A percentile compares a stretch with the other conserved stretches of the same genome.
phyloP scores from a whole-genome alignment of 23 tunicate genomes.

The Corella eumyota region DNA sequence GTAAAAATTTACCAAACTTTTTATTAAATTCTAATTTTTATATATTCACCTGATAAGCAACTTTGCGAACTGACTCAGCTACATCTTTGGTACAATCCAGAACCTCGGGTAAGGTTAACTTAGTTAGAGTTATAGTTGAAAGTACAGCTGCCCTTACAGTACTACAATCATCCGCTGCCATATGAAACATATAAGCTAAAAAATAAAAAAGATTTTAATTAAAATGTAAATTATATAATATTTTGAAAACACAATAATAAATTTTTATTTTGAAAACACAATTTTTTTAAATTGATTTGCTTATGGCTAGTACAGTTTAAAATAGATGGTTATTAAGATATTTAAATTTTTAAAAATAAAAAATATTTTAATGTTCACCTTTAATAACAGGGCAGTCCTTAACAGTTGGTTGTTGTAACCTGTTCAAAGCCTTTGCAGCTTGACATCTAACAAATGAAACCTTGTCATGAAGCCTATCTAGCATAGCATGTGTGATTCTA shows the following conservation, averaged over 20 bases:
- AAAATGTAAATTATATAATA: not conserved
- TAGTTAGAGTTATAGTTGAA: constrained; percentile 50
- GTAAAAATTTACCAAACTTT: too few species aligned
- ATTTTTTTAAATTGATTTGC: too few species aligned
- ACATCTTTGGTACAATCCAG: constrained; percentile 71
- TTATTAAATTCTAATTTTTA: too few species aligned
- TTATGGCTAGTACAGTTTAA: too few species aligned
- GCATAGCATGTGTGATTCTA: constrained; percentile 49
- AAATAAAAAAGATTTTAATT: not conserved
- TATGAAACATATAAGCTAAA: constrained; percentile 62
- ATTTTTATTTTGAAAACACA: too few species aligned
- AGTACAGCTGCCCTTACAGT: constrained; percentile 50
- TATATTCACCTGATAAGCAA: constrained; percentile 61
- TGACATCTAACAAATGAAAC: constrained; percentile 58
- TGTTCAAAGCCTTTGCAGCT: constrained; percentile 57
- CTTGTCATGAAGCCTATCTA: constrained; percentile 61
- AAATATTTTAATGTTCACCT: constrained; percentile 18
- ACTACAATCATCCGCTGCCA: constrained; percentile 71
- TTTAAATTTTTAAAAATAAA: too few species aligned
- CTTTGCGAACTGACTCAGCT: constrained; percentile 49
- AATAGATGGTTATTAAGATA: too few species aligned
- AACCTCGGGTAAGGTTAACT: constrained; percentile 58
- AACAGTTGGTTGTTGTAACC: constrained; percentile 70
- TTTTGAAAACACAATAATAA: too few species aligned
- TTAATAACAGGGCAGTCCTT: constrained; percentile 72